Evolutionary conservation across 2,888 invertebrate species (phyloP).

Genomic region (Sarcophaga variegata): DNA sequence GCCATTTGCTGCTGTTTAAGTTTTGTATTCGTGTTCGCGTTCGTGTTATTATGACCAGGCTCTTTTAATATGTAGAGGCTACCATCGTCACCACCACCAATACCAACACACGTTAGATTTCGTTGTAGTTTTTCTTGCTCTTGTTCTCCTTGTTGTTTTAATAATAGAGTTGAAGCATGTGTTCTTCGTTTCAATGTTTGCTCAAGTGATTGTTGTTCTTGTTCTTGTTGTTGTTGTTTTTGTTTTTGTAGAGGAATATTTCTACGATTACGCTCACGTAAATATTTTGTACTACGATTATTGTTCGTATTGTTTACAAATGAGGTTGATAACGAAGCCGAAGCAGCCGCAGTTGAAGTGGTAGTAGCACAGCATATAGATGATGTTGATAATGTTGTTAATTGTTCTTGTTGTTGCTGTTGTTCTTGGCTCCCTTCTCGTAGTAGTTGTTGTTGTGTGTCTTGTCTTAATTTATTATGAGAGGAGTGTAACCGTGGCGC

Average conservation of each 20-base stretch:
- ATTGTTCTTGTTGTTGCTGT: constrained; percentile 25
- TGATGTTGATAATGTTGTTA: constrained; percentile 22
- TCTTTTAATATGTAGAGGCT: constrained; percentile 15
- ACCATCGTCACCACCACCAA: constrained; percentile 40
- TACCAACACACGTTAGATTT: constrained; percentile 61
- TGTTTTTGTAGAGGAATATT: constrained; percentile 16
- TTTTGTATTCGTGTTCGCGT: background rate
- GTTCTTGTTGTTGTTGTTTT: constrained; percentile 34
- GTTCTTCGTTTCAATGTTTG: constrained; percentile 54
- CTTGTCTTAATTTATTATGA: constrained; percentile 55
- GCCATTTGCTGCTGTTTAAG: background rate
- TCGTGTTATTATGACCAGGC: constrained; percentile 31
- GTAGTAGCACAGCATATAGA: constrained; percentile 19
- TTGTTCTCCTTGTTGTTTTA: constrained; percentile 47
- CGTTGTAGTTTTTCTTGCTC: constrained; percentile 53
- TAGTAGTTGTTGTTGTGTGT: constrained; percentile 39
- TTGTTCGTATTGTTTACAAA: constrained; percentile 66
- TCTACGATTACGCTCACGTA: constrained; percentile 65
- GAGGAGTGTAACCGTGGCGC: constrained; percentile 28
- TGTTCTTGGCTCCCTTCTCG: constrained; percentile 46
- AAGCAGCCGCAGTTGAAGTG: constrained; percentile 21
- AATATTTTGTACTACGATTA: constrained; percentile 67
- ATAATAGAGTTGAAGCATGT: constrained; percentile 41
- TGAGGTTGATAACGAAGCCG: constrained; percentile 51
- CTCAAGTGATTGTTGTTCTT: constrained; percentile 14